A percentile compares a stretch with the other conserved stretches of the same genome.
These are phyloP conservation scores for Deroplatys truncata DNA, from an alignment of 2,888 invertebrate genomes.

Conservation along the genomic window DNA sequence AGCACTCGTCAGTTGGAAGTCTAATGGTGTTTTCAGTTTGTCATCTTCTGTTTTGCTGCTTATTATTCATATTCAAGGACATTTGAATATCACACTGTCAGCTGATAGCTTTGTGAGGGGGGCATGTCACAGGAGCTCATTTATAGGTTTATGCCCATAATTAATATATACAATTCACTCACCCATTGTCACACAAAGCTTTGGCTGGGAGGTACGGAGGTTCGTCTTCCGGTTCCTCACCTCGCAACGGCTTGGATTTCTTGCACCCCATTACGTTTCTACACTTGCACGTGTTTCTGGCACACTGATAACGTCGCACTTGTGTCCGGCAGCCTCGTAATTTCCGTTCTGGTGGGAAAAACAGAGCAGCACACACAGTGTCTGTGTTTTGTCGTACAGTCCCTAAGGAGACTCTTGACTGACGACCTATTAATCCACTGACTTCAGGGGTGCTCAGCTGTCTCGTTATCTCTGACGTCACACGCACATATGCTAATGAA, in stretches of 20 bases:
- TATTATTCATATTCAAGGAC: too few relatives aligned
- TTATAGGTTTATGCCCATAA: not conserved
- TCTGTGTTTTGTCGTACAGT: not conserved
- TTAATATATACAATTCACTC: not conserved
- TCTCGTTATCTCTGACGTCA: not conserved
- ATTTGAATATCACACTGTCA: too few relatives aligned
- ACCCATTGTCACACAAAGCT: not conserved
- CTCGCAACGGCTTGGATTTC: not conserved
- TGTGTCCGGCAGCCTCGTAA: not conserved
- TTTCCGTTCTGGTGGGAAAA: not conserved
- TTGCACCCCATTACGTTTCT: not conserved
- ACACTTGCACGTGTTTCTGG: not conserved
- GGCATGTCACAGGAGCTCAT: too few relatives aligned
- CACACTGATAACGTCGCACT: not conserved
- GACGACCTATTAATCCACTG: not conserved
- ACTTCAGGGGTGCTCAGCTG: not conserved
- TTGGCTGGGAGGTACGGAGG: not conserved
- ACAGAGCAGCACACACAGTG: not conserved
- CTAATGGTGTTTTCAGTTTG: too few relatives aligned
- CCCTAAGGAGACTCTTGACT: not conserved
- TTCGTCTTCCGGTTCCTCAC: not conserved
- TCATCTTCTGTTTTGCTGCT: too few relatives aligned
- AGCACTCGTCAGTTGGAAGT: too few relatives aligned
- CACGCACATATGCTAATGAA: not conserved
- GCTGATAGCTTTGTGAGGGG: too few relatives aligned